A percentile compares a stretch with the other conserved stretches of the same genome.
Conservation (phyloP, 2,888 invertebrate genomes). For the Thysanoteuthis rhombus region DNA sequence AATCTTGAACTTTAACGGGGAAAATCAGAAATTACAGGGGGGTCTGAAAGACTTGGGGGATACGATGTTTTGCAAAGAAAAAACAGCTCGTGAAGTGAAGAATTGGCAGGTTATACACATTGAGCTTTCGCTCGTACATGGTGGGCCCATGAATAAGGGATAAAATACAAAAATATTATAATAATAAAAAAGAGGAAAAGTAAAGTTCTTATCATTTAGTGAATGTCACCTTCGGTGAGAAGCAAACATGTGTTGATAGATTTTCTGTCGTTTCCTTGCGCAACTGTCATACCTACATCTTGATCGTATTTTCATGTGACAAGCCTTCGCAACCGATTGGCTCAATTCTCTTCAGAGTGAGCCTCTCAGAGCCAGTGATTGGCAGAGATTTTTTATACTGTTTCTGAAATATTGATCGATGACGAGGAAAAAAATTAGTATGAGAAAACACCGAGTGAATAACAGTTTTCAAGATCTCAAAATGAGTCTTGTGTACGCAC, state of each 20-base stretch:
- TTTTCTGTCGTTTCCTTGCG: neutral
- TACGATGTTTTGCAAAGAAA: neutral
- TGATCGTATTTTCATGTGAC: neutral
- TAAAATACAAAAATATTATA: neutral
- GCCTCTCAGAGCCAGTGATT: neutral
- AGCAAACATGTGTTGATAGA: constrained; percentile 12
- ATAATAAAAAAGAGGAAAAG: neutral
- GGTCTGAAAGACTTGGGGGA: too few species aligned
- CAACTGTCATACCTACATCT: neutral
- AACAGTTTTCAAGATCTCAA: neutral
- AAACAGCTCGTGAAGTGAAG: neutral
- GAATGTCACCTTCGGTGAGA: neutral
- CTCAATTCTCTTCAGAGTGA: neutral
- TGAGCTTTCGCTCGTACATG: neutral
- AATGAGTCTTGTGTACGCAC: neutral
- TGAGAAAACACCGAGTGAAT: neutral
- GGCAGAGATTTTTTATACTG: neutral
- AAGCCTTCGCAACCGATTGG: neutral
- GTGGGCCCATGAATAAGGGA: neutral
- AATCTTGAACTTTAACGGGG: too few species aligned
- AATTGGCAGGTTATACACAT: neutral
- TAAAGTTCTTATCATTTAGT: neutral
- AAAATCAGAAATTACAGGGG: too few species aligned
- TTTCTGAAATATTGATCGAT: neutral
- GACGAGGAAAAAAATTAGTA: neutral